These are phyloP conservation scores for Diplodus puntazzo DNA, from an alignment of 2,797 vertebrate species.

Conservation along the genomic window DNA sequence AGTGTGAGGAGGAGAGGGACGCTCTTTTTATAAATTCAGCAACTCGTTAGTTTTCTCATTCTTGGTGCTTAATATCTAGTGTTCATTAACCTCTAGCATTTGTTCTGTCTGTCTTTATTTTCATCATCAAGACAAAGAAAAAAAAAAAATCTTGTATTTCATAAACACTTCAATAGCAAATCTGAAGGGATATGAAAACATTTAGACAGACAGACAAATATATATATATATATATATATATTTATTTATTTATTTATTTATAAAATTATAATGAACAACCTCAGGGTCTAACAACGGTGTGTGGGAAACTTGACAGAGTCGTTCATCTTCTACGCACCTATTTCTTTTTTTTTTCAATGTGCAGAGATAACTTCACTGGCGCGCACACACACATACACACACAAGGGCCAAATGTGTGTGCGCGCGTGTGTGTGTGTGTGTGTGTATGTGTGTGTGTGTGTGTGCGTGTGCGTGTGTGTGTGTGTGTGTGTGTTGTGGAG, in stretches of 20 bases:
- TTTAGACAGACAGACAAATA: too few relatives aligned
- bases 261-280: too few relatives aligned
- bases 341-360: neutral
- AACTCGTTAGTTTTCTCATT: neutral
- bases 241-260: too few relatives aligned
- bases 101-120: neutral
- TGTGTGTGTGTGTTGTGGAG: conserved; percentile 1
- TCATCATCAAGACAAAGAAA: neutral
- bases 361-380: neutral
- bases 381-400: neutral
- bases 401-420: neutral
- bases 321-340: too few relatives aligned
- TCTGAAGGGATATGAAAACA: neutral
- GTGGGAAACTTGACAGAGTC: too few relatives aligned
- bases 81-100: neutral
- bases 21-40: too few relatives aligned
- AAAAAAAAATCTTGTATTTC: too few relatives aligned
- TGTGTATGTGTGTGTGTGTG: neutral
- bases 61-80: neutral
- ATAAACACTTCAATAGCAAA: neutral
- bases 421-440: too few relatives aligned
- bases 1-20: too few relatives aligned
- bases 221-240: too few relatives aligned
- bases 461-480: neutral
- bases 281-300: too few relatives aligned